Base-by-base conservation (phyloP, 1,140 invertebrate genomes). In the Zaprionus kolodkinae region DNA sequence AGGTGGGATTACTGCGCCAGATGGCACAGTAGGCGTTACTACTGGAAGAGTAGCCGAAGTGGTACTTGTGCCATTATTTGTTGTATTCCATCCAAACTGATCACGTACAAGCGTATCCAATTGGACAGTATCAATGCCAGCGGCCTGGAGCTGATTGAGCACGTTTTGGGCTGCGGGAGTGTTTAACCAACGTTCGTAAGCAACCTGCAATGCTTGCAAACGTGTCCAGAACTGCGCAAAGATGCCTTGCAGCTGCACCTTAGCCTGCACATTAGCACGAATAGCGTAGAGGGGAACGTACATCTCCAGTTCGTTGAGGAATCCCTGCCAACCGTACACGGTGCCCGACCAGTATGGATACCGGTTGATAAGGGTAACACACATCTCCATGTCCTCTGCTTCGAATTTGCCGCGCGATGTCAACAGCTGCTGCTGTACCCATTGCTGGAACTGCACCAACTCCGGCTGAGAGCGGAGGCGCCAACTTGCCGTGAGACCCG, bases 311-410 rank as follows among this genome's bases (percentile, higher is more conserved):
- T 92, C 91, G 65, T 75, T 79, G 10, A 92, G 61, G 54, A 92
- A 92, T 72, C 91, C 91, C 21, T 81, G 85, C 79, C 73, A 91
- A 6, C 91, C 91, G 1, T 66, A 79, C 0, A 92, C 91, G 11
- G 79, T 86, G 25, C 78, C 78, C 1, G 90, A 78, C 81, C 87
- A 79, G 36, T 89, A 92, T 6, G 87, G 84, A 56, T 76, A 84
- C 11, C 72, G 79, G 60, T 92, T 92, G 6, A 84, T 12, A 15
- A 92, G 63, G 1, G 52, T 81, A 1, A 84, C 52, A 27, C 70
- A 75, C 15, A 91, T 61, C 30, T 81, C 78, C 30, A 79, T 74
- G 38, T 91, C 78, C 52, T 92, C 88, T 33, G 80, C 7, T 15
- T 92, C 75, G 0, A 87, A 60, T 36, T 72, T 74, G 6, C 79